Base-by-base conservation (phyloP, 2,113 vertebrate genomes). In the Cebidichthys violaceus region DNA sequence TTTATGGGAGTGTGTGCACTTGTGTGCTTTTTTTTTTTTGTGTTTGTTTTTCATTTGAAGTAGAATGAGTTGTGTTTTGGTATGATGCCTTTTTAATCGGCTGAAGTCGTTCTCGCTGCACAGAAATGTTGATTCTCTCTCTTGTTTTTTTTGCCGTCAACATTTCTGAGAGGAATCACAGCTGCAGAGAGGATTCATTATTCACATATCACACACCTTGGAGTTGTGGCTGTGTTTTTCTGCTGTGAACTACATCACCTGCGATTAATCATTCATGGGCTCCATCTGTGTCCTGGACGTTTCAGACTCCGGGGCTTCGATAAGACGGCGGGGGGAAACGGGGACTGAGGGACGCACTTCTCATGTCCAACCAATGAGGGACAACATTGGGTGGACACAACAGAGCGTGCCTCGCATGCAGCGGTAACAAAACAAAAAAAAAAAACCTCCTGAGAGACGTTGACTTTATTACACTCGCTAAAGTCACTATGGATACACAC, bases 221-320 rank as follows among this genome's bases (percentile, higher is more conserved):
- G 67, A 85, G 70, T 74, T 87, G 70, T 83, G 82, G 61, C 67
- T 86, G 83, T 29, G n/a, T n/a, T n/a, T 73, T 47, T 89, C 72
- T 33, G 71, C 79, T 81, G 84, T 73, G 39, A 89, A 82, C 85
- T 9, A 70, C 82, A 81, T 86, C 86, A 92, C 85, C 91, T 90
- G 89, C 73, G 73, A 92, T 94, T 81, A 93, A 93, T 92, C 86
- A 92, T 92, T 94, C 78, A 92, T 91, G 31, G 50, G 45, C 75
- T 90, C 81, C 93, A 89, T 91, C 92, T 90, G 87, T 81, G 84
- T 87, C 78, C 69, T 37, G 79, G 84, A 82, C 87, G 22, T 70
- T 82, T 73, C 75, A 86, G 77, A 80, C 82, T 84, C 57, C 70
- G 43, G 75, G 77, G 33, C 67, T 79, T 79, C 70, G 14, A 71